Evolutionary conservation across 2,888 invertebrate genomes (phyloP).

Genomic region (Trachelus iudaicus): DNA sequence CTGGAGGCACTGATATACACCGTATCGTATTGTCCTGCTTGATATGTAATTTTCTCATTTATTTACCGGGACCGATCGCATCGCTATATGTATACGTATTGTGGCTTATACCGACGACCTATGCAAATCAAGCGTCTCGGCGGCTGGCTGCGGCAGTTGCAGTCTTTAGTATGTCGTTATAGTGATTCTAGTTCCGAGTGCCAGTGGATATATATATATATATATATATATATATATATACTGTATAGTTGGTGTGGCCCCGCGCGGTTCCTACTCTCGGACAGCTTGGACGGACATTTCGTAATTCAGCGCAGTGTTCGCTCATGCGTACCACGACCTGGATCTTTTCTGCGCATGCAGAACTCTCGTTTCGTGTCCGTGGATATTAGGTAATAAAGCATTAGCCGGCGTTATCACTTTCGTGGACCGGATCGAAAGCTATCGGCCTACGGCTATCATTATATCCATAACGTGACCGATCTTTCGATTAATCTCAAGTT

Average conservation of each 20-base stretch:
- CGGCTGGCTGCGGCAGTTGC: neutral
- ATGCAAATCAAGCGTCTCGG: conserved; percentile 28
- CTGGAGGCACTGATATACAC: neutral
- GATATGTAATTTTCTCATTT: conserved; percentile 8
- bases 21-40: neutral
- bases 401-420: conserved; percentile 1
- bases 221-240: conserved; percentile 2
- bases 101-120: conserved; percentile 25
- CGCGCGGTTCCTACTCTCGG: conserved; percentile 11
- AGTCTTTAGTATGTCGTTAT: neutral
- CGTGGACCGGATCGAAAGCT: neutral
- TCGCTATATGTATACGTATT: neutral
- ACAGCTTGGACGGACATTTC: conserved; percentile 46
- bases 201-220: conserved; percentile 1
- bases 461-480: neutral
- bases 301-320: conserved; percentile 58
- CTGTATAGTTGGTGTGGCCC: conserved; percentile 3
- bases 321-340: conserved; percentile 63
- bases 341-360: conserved; percentile 52
- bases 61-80: conserved; percentile 6
- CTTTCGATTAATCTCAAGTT: neutral
- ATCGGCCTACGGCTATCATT: conserved; percentile 4
- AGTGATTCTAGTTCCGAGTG: conserved; percentile 11
- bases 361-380: conserved; percentile 19
- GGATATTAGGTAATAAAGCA: conserved; percentile 24